Evolutionary conservation across 2,113 vertebrate species (phyloP).

Genomic region (Phoxinus phoxinus): DNA sequence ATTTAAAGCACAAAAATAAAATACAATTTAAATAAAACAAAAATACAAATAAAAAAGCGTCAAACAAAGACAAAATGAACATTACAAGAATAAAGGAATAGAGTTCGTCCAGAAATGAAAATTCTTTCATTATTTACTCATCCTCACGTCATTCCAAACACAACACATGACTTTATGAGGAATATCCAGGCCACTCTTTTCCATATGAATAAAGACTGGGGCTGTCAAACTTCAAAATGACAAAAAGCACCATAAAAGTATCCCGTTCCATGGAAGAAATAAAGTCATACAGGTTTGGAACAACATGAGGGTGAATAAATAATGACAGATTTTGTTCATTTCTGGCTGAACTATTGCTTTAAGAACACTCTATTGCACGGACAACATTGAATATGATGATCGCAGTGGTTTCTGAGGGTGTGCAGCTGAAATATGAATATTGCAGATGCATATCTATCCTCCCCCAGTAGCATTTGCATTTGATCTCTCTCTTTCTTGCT

Average conservation of each 20-base stretch:
- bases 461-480: slow-evolving; percentile 4
- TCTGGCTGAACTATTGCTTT: neutral
- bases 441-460: slow-evolving; percentile 17
- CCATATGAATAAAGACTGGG: neutral
- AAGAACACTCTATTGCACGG: neutral
- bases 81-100: neutral
- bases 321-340: neutral
- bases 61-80: neutral
- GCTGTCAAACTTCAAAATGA: neutral
- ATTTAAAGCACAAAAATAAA: neutral
- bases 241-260: slow-evolving; percentile 7
- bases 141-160: neutral
- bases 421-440: slow-evolving; percentile 16
- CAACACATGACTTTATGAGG: neutral
- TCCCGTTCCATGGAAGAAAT: slow-evolving; percentile 4
- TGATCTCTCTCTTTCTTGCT: slow-evolving; percentile 16
- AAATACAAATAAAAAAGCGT: neutral
- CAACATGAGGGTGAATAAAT: slow-evolving; percentile 10
- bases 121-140: neutral
- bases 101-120: neutral
- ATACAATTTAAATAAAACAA: neutral
- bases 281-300: slow-evolving; percentile 7
- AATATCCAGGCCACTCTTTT: neutral
- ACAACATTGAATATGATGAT: slow-evolving; percentile 2
- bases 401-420: slow-evolving; percentile 17